Conservation (phyloP, 2,113 vertebrate species). For the Ceratotherium simum region DNA sequence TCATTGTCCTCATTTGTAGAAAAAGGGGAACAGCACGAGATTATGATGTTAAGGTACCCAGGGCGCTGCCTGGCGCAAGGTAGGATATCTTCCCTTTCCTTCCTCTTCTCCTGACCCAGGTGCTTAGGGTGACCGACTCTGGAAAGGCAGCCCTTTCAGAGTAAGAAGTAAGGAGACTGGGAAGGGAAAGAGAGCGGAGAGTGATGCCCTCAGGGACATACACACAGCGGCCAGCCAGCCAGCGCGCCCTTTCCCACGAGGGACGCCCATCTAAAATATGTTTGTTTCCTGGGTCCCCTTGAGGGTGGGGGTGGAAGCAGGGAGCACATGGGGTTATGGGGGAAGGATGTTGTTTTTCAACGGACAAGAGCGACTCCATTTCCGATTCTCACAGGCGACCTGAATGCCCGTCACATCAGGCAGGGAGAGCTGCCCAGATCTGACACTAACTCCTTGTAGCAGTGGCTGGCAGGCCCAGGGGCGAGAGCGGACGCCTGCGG, state of each 20-base stretch:
- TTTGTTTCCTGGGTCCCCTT: neutral
- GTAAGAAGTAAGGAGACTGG: neutral
- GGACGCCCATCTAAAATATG: neutral
- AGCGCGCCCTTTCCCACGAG: neutral
- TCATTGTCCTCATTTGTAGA: neutral
- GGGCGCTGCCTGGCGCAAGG: neutral
- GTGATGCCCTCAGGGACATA: neutral
- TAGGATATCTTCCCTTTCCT: neutral
- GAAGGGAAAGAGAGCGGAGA: neutral
- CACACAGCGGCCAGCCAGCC: neutral
- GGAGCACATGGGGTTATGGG: neutral
- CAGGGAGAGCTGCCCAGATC: constrained; percentile 80
- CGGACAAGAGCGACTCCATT: constrained; percentile 37
- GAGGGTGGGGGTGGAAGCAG: neutral
- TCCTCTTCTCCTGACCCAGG: too few relatives aligned
- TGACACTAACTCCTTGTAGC: constrained; percentile 79
- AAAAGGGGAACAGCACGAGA: neutral
- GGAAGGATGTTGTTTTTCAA: constrained; percentile 64
- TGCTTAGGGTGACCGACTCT: neutral
- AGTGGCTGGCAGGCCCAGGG: constrained; percentile 59
- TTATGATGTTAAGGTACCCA: neutral
- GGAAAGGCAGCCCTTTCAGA: neutral
- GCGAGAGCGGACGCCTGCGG: constrained; percentile 21
- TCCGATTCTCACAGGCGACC: constrained; percentile 80
- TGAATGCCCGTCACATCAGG: constrained; percentile 72